Conservation (phyloP, 2,888 invertebrate genomes). For the Creontiades dilutus region DNA sequence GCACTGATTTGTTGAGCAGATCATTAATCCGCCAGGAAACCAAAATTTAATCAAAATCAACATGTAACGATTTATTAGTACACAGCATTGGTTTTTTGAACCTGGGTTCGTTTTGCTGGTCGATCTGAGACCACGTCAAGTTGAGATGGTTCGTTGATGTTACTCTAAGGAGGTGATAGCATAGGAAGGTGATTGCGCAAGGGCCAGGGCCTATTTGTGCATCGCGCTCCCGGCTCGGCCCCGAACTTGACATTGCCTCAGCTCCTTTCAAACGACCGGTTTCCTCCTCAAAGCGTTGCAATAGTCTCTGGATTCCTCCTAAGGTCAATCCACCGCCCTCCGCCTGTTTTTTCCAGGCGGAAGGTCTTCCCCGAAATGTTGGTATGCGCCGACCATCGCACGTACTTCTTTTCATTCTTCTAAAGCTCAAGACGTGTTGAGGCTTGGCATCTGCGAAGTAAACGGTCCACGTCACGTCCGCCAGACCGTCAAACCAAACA, state of each 20-base stretch:
- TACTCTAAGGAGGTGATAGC: no score
- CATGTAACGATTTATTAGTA: no score
- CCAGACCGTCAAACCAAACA: neutral
- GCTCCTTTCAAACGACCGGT: constrained; percentile 28
- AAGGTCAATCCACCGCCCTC: constrained; percentile 1
- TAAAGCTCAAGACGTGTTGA: no score
- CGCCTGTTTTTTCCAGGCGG: neutral
- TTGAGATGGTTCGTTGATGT: neutral
- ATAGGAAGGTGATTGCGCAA: neutral
- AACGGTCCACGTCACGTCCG: no score
- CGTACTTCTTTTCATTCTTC: neutral
- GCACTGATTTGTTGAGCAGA: no score
- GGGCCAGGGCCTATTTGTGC: neutral
- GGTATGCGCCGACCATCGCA: neutral
- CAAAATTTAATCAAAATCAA: no score
- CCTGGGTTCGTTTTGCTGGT: no score
- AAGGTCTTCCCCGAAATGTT: neutral
- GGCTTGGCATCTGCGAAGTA: no score
- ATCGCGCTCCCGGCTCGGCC: neutral
- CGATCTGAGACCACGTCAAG: no score
- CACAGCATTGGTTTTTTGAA: no score
- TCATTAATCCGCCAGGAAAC: no score
- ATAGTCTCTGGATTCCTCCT: neutral
- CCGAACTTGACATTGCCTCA: constrained; percentile 33
- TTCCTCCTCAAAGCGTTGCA: constrained; percentile 8